Evolutionary conservation across 2,888 invertebrate species (phyloP), one percentile per base, ranked within the genome.

Genomic region (Callyntrura guangdongensis): DNA sequence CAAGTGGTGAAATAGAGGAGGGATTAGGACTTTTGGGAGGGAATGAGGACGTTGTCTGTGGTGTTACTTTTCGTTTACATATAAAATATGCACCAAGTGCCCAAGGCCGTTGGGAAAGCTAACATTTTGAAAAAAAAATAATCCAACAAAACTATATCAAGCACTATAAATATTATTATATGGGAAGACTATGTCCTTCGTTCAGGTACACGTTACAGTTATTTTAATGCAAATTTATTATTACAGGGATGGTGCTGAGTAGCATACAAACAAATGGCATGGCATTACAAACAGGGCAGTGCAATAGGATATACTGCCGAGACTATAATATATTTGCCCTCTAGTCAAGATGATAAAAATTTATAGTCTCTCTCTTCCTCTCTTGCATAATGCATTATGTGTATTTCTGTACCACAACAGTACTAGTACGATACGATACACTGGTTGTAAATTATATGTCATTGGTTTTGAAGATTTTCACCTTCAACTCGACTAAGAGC

Each of bases 101-200:
- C 59, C 81, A 81, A 81, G 81, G 81, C 12, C 81, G 61, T 56
- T 59, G 27, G 74, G 17, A 25, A 79, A n/a, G 27, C 59, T n/a
- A 11, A 61, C 61, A 61, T 27, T 74, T 77, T 53, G n/a, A 77
- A 14, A 27, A 9, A 77, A 74, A 49, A 20, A 74, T 14, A 25
- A 25, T 64, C 11, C 3, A n/a, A n/a, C n/a, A n/a, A n/a, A n/a
- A n/a, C n/a, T n/a, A n/a, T n/a, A n/a, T n/a, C n/a, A n/a, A n/a
- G n/a, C n/a, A 47, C 4, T 0, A n/a, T n/a, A n/a, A 53, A 8
- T n/a, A 22, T 69, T 8, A 47, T 20, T 11, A 53, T 20, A 27
- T 67, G 27, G 9, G 0, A 27, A 67, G 27, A 47, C 11, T 25
- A 20, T 67, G 67, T 25, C 22, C 22, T 25, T 67, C 6, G 25